Conservation (phyloP, 2,888 invertebrate species). For the Lamproptera curius region DNA sequence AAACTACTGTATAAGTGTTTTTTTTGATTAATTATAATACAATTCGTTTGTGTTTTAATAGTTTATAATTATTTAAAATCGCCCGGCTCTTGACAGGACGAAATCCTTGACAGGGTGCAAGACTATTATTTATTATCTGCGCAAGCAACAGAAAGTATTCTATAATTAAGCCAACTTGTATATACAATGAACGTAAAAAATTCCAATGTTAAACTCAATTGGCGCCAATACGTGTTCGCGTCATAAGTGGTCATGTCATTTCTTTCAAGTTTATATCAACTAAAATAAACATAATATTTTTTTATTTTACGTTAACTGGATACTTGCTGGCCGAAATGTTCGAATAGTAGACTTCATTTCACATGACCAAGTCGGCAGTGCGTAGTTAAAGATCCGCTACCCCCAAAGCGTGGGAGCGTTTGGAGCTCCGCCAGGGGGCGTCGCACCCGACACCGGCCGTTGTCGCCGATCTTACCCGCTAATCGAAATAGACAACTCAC, state of each 20-base stretch:
- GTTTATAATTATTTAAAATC: too few species aligned
- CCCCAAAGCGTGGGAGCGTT: slow-evolving; percentile 30
- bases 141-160: too few species aligned
- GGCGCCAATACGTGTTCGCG: neutral
- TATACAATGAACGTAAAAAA: neutral
- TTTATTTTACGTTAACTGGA: neutral
- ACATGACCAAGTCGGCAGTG: neutral
- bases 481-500: slow-evolving; percentile 31
- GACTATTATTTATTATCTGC: too few species aligned
- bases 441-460: slow-evolving; percentile 32
- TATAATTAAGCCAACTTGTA: neutral
- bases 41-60: too few species aligned
- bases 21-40: too few species aligned
- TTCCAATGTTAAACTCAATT: neutral
- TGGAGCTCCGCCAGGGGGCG: slow-evolving; percentile 38
- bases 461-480: slow-evolving; percentile 23
- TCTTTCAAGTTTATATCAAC: too few species aligned
- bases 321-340: neutral
- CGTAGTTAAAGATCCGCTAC: slow-evolving; percentile 23
- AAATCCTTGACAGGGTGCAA: too few species aligned
- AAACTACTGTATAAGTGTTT: too few species aligned
- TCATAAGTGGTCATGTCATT: too few species aligned
- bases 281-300: neutral
- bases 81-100: too few species aligned
- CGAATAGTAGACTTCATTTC: neutral